Conservation (phyloP, 2,113 vertebrate species). For the Hassar affinis region DNA sequence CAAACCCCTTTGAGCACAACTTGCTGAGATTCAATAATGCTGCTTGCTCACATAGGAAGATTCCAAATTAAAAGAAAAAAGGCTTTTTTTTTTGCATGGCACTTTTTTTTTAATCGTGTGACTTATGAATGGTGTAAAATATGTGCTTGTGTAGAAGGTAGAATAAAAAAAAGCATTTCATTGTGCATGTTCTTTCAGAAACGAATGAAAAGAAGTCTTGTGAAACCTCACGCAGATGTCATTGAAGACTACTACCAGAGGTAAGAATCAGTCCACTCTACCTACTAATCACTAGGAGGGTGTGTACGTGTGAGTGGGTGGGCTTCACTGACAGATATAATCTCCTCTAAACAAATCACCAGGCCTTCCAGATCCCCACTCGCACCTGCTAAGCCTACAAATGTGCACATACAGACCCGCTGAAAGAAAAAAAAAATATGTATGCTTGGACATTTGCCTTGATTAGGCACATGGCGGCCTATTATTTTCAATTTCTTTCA, state of each 20-base stretch:
- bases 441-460: constrained; percentile 61
- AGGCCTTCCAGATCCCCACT: constrained; percentile 64
- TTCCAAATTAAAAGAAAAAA: constrained; percentile 54
- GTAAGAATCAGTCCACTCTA: constrained; percentile 70
- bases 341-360: constrained; percentile 68
- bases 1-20: constrained; percentile 77
- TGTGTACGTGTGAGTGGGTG: constrained; percentile 53
- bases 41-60: constrained; percentile 75
- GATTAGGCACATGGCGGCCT: constrained; percentile 63
- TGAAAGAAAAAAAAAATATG: constrained; percentile 53
- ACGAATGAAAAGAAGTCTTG: constrained; percentile 88
- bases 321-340: constrained; percentile 66
- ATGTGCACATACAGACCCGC: constrained; percentile 51
- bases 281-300: constrained; percentile 45
- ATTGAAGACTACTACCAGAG: constrained; percentile 87
- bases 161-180: background rate
- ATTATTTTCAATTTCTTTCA: constrained; percentile 68
- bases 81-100: background rate
- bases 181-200: constrained; percentile 77
- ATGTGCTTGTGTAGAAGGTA: background rate
- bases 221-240: constrained; percentile 84
- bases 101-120: too few relatives aligned
- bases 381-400: constrained; percentile 65
- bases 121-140: background rate
- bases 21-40: constrained; percentile 89